These are phyloP conservation scores for Conus canariensis DNA, from an alignment of 2,888 invertebrate species.

Conservation along the genomic window DNA sequence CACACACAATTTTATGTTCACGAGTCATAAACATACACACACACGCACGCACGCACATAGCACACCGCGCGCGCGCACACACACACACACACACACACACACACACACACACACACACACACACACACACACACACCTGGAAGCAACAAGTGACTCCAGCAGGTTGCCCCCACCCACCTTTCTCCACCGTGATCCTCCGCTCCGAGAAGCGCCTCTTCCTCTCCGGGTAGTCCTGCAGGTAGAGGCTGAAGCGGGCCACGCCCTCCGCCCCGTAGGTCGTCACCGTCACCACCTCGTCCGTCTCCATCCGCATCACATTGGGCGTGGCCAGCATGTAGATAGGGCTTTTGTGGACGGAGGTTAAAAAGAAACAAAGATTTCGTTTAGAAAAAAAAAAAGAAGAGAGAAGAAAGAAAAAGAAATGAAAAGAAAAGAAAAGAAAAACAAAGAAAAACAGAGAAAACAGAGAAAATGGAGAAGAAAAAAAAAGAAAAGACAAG, in stretches of 20 bases:
- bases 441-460: neutral
- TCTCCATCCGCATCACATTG: constrained; percentile 58
- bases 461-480: neutral
- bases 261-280: constrained; percentile 54
- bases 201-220: constrained; percentile 48
- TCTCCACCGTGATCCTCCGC: constrained; percentile 44
- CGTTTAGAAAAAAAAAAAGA: too few relatives aligned
- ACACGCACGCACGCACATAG: too few relatives aligned
- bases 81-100: too few relatives aligned
- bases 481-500: neutral
- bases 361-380: too few relatives aligned
- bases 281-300: constrained; percentile 57
- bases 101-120: too few relatives aligned
- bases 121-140: too few relatives aligned
- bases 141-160: too few relatives aligned
- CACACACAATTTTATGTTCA: too few relatives aligned
- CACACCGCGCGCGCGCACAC: too few relatives aligned
- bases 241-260: constrained; percentile 50
- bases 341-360: constrained; percentile 28
- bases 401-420: neutral
- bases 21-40: too few relatives aligned
- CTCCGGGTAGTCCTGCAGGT: constrained; percentile 56
- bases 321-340: constrained; percentile 58
- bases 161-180: constrained; percentile 3
- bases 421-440: neutral